A percentile compares a stretch with the other conserved stretches of the same genome.
phyloP scores from a whole-genome alignment of 2,888 invertebrate species.

The Augochlorella aurata region DNA sequence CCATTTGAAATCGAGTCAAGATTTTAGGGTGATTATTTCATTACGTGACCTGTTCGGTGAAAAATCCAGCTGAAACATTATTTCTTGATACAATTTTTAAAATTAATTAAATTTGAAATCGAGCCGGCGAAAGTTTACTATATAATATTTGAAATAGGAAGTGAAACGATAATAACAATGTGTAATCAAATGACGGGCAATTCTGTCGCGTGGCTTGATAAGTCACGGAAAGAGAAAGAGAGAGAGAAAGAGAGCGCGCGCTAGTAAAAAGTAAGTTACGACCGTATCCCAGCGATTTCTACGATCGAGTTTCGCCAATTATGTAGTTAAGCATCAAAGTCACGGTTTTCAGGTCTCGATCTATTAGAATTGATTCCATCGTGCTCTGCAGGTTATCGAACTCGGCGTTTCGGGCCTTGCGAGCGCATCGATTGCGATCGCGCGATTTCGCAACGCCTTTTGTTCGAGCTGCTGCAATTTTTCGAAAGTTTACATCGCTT shows the following conservation, averaged over 20 bases:
- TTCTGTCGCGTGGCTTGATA: not conserved
- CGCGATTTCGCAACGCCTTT: not conserved
- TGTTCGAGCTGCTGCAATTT: not conserved
- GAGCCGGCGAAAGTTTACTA: too few species aligned
- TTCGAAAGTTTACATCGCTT: too few species aligned
- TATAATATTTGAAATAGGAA: too few species aligned
- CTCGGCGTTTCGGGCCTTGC: not conserved
- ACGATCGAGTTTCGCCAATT: constrained; percentile 45
- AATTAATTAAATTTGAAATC: too few species aligned
- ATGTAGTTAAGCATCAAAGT: constrained; percentile 37
- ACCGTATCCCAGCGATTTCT: constrained; percentile 33
- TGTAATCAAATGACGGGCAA: not conserved
- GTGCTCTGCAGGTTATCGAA: not conserved
- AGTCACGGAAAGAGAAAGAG: not conserved
- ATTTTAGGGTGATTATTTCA: too few species aligned
- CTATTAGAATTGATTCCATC: not conserved
- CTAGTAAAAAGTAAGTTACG: constrained; percentile 5
- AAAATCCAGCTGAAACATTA: too few species aligned
- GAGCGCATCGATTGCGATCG: not conserved
- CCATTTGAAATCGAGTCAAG: too few species aligned
- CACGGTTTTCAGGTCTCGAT: constrained; percentile 47
- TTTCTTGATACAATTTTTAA: too few species aligned
- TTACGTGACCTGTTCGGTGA: too few species aligned
- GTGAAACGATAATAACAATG: not conserved
- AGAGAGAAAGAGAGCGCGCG: not conserved